These are phyloP conservation scores for Nysson spinosus DNA, from an alignment of 2,888 invertebrate genomes.

Conservation along the genomic window DNA sequence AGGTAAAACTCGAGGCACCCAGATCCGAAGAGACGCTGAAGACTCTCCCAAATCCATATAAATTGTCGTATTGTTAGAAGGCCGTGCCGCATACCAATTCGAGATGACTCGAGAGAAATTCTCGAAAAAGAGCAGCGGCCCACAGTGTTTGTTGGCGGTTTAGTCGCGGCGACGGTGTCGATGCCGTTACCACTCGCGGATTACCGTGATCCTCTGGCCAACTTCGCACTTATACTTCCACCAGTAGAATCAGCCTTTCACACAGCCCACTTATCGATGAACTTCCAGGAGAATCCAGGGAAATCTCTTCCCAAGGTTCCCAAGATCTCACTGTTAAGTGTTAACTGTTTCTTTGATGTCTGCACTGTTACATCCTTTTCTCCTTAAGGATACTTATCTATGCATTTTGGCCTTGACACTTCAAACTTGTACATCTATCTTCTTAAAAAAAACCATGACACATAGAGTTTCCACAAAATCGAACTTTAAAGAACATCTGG, in stretches of 20 bases:
- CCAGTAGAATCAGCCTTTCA: background rate
- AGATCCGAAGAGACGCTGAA: conserved; percentile 71
- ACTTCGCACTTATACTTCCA: conserved; percentile 4
- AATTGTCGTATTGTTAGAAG: conserved; percentile 74
- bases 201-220: conserved; percentile 27
- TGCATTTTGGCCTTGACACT: too few species aligned
- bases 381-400: too few species aligned
- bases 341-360: background rate
- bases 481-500: too few species aligned
- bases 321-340: too few species aligned
- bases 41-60: conserved; percentile 74
- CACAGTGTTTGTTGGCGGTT: conserved; percentile 39
- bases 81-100: conserved; percentile 71
- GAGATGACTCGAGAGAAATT: conserved; percentile 64
- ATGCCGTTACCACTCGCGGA: conserved; percentile 37
- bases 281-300: background rate
- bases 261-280: background rate
- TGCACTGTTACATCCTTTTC: background rate
- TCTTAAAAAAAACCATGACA: too few species aligned
- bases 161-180: conserved; percentile 16
- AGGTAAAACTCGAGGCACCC: conserved; percentile 71
- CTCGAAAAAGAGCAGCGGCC: conserved; percentile 55
- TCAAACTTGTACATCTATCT: too few species aligned
- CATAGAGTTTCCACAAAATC: too few species aligned
- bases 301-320: background rate